Evolutionary conservation across 1,140 invertebrate genomes (phyloP).

Genomic region (Danaus melanippus): DNA sequence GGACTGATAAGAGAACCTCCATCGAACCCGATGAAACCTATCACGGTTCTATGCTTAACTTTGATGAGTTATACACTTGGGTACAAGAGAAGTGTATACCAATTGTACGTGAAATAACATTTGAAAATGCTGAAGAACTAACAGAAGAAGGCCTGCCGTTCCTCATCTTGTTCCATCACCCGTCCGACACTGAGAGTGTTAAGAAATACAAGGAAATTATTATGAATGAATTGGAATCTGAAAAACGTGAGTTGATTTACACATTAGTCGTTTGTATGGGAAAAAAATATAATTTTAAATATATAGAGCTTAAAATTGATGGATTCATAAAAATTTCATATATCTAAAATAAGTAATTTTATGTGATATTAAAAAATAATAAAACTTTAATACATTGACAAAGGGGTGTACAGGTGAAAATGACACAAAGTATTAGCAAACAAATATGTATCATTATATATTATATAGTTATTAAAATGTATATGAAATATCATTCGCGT

Average conservation of each 20-base stretch:
- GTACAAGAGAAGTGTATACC: constrained; percentile 91
- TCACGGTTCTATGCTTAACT: constrained; percentile 78
- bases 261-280: not conserved
- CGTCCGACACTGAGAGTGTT: constrained; percentile 89
- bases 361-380: too few relatives aligned
- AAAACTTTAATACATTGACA: too few relatives aligned
- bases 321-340: too few relatives aligned
- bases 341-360: too few relatives aligned
- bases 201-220: constrained; percentile 91
- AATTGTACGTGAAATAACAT: constrained; percentile 94
- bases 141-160: constrained; percentile 99
- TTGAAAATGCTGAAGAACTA: constrained; percentile 99
- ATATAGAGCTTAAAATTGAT: too few relatives aligned
- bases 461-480: not conserved
- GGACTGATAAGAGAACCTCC: constrained; percentile 83
- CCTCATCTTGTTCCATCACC: constrained; percentile 95
- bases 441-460: not conserved
- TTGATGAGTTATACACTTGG: constrained; percentile 90
- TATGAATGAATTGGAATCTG: constrained; percentile 81
- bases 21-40: constrained; percentile 88
- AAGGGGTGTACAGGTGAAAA: too few relatives aligned
- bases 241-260: constrained; percentile 86
- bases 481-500: not conserved
- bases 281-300: too few relatives aligned
- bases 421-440: too few relatives aligned